Percentiles rank a stretch among this genome's conserved stretches.
Conservation (phyloP, 1,140 invertebrate genomes). For the Hypothenemus hampei region DNA sequence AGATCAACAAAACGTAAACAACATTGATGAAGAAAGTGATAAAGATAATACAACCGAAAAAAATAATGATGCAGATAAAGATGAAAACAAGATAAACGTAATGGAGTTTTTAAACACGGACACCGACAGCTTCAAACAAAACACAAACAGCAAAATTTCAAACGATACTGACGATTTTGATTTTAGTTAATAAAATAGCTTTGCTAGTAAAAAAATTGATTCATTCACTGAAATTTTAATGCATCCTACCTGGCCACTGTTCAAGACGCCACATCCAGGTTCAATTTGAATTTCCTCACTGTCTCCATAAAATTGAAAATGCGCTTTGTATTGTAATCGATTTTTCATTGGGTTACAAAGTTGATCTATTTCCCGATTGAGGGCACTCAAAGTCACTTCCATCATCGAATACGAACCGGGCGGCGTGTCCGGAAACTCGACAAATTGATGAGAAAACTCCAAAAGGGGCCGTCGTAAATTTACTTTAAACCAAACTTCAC, state of each 20-base stretch:
- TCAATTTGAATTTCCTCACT: conserved; percentile 31
- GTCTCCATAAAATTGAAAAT: conserved; percentile 32
- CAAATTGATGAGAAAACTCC: conserved; percentile 29
- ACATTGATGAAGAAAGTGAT: not conserved
- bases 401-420: conserved; percentile 35
- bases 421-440: conserved; percentile 36
- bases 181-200: conserved; percentile 21
- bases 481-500: conserved; percentile 20
- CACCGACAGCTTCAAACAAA: conserved; percentile 25
- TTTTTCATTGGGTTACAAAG: conserved; percentile 8
- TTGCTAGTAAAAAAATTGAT: conserved; percentile 1
- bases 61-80: conserved; percentile 8
- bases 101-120: conserved; percentile 35
- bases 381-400: conserved; percentile 21
- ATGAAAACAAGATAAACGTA: conserved; percentile 16
- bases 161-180: conserved; percentile 37
- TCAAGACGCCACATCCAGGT: conserved; percentile 31
- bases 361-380: not conserved
- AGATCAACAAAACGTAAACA: not conserved
- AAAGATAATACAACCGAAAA: not conserved
- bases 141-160: conserved; percentile 30
- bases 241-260: conserved; percentile 24
- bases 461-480: conserved; percentile 13
- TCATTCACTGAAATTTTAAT: not conserved
- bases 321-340: conserved; percentile 11